These are phyloP conservation scores for Discoglossus pictus DNA, from an alignment of 2,797 vertebrate genomes.

Conservation along the genomic window DNA sequence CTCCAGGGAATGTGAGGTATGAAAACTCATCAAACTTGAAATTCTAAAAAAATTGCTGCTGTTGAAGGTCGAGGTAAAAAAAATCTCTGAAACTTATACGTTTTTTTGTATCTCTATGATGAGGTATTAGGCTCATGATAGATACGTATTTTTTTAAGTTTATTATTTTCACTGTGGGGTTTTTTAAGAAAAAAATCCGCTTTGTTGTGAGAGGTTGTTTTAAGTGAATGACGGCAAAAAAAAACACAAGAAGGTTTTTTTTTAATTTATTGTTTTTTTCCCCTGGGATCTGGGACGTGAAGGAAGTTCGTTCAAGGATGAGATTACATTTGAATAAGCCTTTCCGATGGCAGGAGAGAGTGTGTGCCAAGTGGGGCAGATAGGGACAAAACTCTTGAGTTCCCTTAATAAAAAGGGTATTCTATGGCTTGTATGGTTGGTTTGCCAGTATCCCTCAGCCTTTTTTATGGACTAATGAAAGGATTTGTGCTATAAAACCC, in stretches of 20 bases:
- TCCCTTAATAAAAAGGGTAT: conserved; percentile 52
- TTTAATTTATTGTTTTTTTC: conserved; percentile 45
- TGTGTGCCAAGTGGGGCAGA: conserved; percentile 58
- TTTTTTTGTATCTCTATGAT: conserved; percentile 68
- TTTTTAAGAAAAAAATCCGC: conserved; percentile 64
- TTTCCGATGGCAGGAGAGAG: conserved; percentile 46
- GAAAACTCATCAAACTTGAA: conserved; percentile 78
- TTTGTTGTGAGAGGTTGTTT: conserved; percentile 61
- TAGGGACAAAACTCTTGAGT: conserved; percentile 55
- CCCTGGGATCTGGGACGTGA: conserved; percentile 59
- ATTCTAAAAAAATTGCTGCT: conserved; percentile 94
- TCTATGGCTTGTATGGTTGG: conserved; percentile 56
- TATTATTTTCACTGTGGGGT: conserved; percentile 32
- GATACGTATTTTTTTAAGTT: conserved; percentile 35
- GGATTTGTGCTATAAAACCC: conserved; percentile 51
- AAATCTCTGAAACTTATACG: conserved; percentile 78
- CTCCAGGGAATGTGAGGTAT: conserved; percentile 99
- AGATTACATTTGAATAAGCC: conserved; percentile 63
- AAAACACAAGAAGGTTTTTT: conserved; percentile 52
- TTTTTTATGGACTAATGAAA: conserved; percentile 55
- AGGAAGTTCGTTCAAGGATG: conserved; percentile 61
- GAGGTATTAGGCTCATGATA: conserved; percentile 63
- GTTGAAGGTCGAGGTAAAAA: conserved; percentile 89
- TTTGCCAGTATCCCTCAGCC: conserved; percentile 47
- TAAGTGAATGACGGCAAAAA: conserved; percentile 58